Conservation (phyloP, 2,888 invertebrate genomes). For the Melinaea marsaeus region DNA sequence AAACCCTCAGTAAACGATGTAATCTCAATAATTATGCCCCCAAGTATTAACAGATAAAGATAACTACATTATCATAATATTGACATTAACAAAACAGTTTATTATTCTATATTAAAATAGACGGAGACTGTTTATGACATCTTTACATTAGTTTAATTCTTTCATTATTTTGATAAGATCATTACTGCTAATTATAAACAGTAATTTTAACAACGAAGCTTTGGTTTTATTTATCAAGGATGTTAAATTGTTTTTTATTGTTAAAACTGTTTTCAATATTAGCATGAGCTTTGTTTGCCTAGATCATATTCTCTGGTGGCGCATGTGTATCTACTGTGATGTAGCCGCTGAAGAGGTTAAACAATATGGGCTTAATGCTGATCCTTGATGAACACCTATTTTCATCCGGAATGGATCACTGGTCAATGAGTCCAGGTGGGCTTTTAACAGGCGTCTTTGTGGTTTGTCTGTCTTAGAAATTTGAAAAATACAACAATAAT, state of each 20-base stretch:
- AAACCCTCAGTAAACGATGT: constrained; percentile 25
- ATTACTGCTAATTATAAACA: no score
- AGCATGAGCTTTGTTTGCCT: background rate
- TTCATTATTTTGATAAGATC: background rate
- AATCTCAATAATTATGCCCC: constrained; percentile 28
- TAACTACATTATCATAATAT: constrained; percentile 27
- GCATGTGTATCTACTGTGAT: no score
- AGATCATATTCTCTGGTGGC: no score
- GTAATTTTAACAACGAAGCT: no score
- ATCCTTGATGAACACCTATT: background rate
- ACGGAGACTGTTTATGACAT: background rate
- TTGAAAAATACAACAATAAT: no score
- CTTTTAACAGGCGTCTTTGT: no score
- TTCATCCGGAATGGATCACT: background rate
- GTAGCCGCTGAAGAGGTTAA: no score
- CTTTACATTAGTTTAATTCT: background rate
- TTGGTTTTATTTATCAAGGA: no score
- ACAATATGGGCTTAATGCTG: background rate
- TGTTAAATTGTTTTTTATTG: no score
- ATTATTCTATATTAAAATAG: background rate
- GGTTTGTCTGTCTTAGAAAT: no score
- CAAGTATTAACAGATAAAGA: constrained; percentile 22
- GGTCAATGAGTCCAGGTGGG: background rate
- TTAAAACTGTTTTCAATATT: background rate
- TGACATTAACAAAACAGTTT: constrained; percentile 13